These are phyloP conservation scores for honey bee (Apis mellifera) DNA, from an alignment of 1,140 invertebrate genomes.

Conservation along the genomic window DNA sequence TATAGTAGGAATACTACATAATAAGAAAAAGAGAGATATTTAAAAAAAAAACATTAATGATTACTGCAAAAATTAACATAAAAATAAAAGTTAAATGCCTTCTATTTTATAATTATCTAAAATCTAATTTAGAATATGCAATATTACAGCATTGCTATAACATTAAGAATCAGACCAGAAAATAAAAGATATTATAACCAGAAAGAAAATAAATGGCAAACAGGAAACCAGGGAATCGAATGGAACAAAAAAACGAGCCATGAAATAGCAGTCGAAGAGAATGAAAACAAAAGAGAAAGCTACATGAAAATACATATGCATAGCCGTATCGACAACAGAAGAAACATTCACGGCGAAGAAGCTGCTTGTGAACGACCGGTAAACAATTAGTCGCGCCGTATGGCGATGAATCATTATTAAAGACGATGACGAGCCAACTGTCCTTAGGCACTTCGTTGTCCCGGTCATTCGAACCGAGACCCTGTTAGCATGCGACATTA, in stretches of 20 bases:
- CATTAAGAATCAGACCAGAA: neutral
- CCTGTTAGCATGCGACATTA: conserved; percentile 63
- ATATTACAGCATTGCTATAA: too few species aligned
- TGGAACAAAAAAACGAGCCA: conserved; percentile 47
- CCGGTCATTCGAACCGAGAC: conserved; percentile 46
- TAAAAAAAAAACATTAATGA: too few species aligned
- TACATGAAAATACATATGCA: conserved; percentile 53
- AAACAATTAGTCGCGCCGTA: conserved; percentile 69
- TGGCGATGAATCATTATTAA: conserved; percentile 69
- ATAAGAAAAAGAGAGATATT: too few species aligned
- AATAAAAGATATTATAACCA: neutral
- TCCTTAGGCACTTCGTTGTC: conserved; percentile 52
- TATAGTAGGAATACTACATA: neutral
- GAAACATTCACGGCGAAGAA: conserved; percentile 42
- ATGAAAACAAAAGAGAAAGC: conserved; percentile 50
- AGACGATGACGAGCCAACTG: conserved; percentile 62
- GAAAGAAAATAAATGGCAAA: neutral
- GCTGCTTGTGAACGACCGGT: conserved; percentile 59
- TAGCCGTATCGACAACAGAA: conserved; percentile 50
- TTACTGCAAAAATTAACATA: too few species aligned
- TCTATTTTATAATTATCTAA: too few species aligned
- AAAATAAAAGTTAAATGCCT: too few species aligned
- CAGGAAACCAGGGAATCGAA: conserved; percentile 31
- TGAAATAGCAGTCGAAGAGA: conserved; percentile 37
- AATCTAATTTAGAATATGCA: too few species aligned